phyloP scores from a whole-genome alignment of 2,113 vertebrate genomes.

The Hylia prasina region DNA sequence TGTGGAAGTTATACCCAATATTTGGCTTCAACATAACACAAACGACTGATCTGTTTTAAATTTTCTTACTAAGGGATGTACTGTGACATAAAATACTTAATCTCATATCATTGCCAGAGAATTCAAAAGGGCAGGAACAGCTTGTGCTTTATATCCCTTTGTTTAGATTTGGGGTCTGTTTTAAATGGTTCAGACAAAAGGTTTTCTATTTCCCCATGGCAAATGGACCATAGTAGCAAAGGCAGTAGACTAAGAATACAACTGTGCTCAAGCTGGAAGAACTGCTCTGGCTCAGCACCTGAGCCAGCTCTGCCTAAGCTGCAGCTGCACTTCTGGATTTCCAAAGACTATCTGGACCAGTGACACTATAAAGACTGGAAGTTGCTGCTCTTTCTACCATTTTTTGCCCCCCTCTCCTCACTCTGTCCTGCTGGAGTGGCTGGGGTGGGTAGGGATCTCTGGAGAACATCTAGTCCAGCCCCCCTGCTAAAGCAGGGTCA shows the following conservation, averaged over 20 bases:
- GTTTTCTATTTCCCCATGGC: neutral
- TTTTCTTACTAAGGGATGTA: neutral
- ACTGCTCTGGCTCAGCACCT: neutral
- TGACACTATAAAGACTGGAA: neutral
- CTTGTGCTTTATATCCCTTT: neutral
- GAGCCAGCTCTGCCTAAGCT: neutral
- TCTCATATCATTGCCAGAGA: neutral
- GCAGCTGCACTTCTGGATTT: neutral
- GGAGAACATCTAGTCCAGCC: neutral
- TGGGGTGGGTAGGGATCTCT: neutral
- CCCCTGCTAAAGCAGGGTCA: neutral
- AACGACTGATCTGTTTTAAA: neutral
- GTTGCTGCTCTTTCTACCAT: neutral
- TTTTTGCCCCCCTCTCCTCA: neutral
- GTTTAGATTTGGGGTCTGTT: neutral
- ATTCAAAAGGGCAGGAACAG: neutral
- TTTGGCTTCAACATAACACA: neutral
- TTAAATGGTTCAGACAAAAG: neutral
- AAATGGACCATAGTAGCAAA: neutral
- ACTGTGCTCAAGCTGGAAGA: neutral
- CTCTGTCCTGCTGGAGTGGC: neutral
- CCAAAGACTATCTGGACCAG: neutral
- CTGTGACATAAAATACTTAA: neutral
- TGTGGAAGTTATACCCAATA: neutral
- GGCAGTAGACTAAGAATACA: neutral